A percentile compares a stretch with the other conserved stretches of the same genome.
phyloP scores from a whole-genome alignment of 2,113 vertebrate species.

The Murina feae region DNA sequence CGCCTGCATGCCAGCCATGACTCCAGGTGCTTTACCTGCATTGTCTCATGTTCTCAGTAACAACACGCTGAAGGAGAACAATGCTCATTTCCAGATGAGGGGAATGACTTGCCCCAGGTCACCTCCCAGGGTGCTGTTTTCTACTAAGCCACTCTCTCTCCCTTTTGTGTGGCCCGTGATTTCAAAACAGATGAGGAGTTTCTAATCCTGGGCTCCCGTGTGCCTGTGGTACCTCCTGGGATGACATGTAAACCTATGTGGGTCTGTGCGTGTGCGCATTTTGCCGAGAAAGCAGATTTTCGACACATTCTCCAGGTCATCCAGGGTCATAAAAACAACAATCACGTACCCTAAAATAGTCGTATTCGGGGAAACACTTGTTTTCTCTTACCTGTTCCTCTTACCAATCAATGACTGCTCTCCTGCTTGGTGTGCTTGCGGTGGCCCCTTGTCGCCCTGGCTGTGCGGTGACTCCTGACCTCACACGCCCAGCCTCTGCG shows the following conservation, averaged over 20 bases:
- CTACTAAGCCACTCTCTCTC: not conserved
- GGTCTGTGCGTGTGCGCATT: not conserved
- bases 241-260: not conserved
- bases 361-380: not conserved
- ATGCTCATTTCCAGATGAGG: not conserved
- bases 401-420: not conserved
- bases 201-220: not conserved
- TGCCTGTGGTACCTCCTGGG: not conserved
- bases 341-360: not conserved
- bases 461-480: fast-evolving
- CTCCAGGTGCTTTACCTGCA: not conserved
- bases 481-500: fast-evolving
- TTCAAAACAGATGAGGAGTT: not conserved
- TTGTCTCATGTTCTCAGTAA: not conserved
- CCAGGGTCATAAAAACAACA: not conserved
- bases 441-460: not conserved
- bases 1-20: fast-evolving
- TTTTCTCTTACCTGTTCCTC: not conserved
- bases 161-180: fast-evolving
- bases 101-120: not conserved
- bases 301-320: not conserved
- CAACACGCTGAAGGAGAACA: not conserved
- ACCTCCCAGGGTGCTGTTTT: not conserved
- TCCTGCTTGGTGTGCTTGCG: not conserved
- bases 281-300: not conserved